Conservation (phyloP, 2,113 vertebrate species). For the Cryptotis parvus region DNA sequence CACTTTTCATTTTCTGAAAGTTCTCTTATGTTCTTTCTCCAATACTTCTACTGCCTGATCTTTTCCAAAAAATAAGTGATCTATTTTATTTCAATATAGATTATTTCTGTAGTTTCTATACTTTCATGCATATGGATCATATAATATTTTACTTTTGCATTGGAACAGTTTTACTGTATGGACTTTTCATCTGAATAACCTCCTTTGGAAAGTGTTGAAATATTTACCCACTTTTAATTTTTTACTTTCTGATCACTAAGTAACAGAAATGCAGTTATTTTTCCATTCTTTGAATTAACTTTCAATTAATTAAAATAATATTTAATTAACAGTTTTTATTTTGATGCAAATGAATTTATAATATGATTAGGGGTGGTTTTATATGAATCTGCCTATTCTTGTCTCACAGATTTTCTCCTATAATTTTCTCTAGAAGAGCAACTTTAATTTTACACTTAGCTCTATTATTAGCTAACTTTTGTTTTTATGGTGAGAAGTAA, state of each 20-base stretch:
- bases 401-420: background rate
- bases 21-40: background rate
- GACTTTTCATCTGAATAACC: background rate
- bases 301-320: background rate
- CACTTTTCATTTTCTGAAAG: background rate
- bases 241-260: background rate
- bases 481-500: background rate
- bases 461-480: conserved; percentile 35
- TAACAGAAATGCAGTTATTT: background rate
- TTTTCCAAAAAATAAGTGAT: background rate
- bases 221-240: conserved; percentile 3
- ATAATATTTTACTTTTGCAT: too few relatives aligned
- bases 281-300: background rate
- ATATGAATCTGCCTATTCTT: background rate
- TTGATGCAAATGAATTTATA: background rate
- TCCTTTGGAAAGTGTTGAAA: background rate
- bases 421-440: background rate
- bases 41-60: background rate
- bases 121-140: too few relatives aligned
- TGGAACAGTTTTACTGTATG: background rate
- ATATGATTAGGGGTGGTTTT: background rate
- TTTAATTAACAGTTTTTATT: background rate
- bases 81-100: conserved; percentile 14
- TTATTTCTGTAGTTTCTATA: conserved; percentile 13
- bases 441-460: conserved; percentile 5